Evolutionary conservation across 2,888 invertebrate genomes (phyloP), one percentile per base, ranked within the genome.

Genomic region (Spatulosminthurus flaviceps): DNA sequence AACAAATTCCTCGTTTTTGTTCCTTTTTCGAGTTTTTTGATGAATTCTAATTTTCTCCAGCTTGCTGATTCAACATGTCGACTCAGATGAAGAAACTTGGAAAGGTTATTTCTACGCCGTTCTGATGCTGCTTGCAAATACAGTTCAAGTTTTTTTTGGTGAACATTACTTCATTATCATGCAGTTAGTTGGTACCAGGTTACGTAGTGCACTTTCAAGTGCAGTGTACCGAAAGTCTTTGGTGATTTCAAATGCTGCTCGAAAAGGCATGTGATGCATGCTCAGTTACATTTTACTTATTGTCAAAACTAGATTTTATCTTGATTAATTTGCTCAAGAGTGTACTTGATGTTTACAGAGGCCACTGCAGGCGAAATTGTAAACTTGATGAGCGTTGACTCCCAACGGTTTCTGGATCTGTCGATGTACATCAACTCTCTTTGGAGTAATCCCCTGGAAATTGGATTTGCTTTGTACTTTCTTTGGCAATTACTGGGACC

Each of bases 341-440:
- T n/a, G n/a, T n/a, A n/a, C 60, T 28, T 16, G 9, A 34, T 13
- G 28, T 28, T 73, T 78, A 11, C 29, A 82, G 83, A 81, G 34
- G 93, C 93, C 0, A 95, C 95, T 0, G 93, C 95, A 0, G 95
- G 96, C 64, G 95, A 96, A 90, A 95, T 96, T 86, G 95, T 96
- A 16, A 96, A 96, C 87, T 89, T 96, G 82, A 96, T 96, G 95
- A 92, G 95, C 5, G 95, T 96, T 0, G 96, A 96, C 88, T 95
- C 95, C 0, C 95, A 96, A 88, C 91, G 93, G 86, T 94, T 96
- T 86, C 92, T 95, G 89, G 95, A 96, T 87, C 88, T 95, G 69
- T 93, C 92, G 16, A 92, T 93, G 0, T 95, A 95, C 70, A 34
- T 95, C 82, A 95, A 95, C 87, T 93, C 95, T 93, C 91, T 95